A percentile compares a stretch with the other conserved stretches of the same genome.
These are phyloP conservation scores for Phaetusa simplex DNA, from an alignment of 2,113 vertebrate species.

Conservation along the genomic window DNA sequence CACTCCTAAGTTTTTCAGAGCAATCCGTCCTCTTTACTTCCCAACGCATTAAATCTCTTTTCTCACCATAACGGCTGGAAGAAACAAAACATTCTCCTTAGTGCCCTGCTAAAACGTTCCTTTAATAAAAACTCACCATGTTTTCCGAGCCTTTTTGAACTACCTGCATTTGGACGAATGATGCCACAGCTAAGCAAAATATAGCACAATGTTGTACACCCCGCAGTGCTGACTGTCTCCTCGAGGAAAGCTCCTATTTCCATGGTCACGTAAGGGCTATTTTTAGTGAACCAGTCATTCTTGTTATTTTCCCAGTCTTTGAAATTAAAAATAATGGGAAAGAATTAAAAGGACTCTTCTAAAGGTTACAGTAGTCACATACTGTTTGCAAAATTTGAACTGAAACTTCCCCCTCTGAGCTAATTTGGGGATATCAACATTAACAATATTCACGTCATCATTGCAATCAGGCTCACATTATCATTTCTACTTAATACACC, in stretches of 20 bases:
- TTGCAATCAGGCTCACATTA: constrained; percentile 53
- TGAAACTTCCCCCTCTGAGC: neutral
- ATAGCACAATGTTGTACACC: neutral
- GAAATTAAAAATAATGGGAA: constrained; percentile 25
- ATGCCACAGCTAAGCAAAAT: constrained; percentile 7
- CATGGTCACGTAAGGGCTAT: constrained; percentile 25
- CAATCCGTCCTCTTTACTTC: neutral
- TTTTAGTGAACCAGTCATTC: constrained; percentile 44
- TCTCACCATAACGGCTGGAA: neutral
- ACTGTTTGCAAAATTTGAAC: neutral
- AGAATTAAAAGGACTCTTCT: constrained; percentile 3
- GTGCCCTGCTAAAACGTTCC: neutral
- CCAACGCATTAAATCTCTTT: neutral
- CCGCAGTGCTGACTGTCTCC: neutral
- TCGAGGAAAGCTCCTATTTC: constrained; percentile 22
- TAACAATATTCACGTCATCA: constrained; percentile 38
- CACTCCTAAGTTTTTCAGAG: neutral
- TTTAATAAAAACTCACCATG: neutral
- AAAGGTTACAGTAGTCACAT: constrained; percentile 22
- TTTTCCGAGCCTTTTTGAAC: neutral
- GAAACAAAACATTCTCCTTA: neutral
- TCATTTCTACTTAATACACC: constrained; percentile 52
- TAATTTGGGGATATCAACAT: constrained; percentile 42
- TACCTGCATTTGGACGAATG: neutral
- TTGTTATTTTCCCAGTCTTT: neutral